Evolutionary conservation across 2,888 invertebrate genomes (phyloP).

Genomic region (Terebella lapidaria): DNA sequence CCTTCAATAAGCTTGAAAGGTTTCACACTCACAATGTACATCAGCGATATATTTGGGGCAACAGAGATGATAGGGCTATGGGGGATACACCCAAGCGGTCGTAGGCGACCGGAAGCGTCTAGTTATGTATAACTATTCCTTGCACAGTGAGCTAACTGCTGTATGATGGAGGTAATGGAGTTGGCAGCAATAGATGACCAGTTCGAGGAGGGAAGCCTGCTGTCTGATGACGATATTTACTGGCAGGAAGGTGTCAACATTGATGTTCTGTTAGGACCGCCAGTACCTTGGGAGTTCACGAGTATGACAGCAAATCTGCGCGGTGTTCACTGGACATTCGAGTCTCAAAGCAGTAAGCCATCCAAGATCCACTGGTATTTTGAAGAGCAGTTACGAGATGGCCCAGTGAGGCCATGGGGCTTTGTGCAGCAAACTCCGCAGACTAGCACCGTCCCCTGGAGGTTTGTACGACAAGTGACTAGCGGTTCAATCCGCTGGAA

Average conservation of each 20-base stretch:
- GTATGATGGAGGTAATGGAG: no score
- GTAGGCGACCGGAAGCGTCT: no score
- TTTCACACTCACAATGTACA: no score
- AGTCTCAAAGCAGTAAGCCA: background rate
- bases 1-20: no score
- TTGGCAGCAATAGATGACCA: no score
- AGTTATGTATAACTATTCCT: no score
- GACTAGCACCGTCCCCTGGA: background rate
- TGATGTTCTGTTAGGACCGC: background rate
- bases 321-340: constrained; percentile 2
- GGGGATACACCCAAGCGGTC: no score
- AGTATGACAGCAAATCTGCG: background rate
- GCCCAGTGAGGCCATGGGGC: background rate
- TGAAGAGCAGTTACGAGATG: background rate
- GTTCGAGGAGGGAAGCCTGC: no score
- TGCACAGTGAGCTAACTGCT: no score
- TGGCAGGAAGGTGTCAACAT: background rate
- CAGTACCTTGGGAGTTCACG: background rate
- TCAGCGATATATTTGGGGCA: no score
- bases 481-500: background rate
- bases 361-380: background rate
- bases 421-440: background rate
- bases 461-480: background rate
- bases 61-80: no score
- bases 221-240: background rate